Evolutionary conservation across 2,797 vertebrate species (phyloP), one percentile per base, ranked within the genome.

Genomic region (Lacerta bilineata): DNA sequence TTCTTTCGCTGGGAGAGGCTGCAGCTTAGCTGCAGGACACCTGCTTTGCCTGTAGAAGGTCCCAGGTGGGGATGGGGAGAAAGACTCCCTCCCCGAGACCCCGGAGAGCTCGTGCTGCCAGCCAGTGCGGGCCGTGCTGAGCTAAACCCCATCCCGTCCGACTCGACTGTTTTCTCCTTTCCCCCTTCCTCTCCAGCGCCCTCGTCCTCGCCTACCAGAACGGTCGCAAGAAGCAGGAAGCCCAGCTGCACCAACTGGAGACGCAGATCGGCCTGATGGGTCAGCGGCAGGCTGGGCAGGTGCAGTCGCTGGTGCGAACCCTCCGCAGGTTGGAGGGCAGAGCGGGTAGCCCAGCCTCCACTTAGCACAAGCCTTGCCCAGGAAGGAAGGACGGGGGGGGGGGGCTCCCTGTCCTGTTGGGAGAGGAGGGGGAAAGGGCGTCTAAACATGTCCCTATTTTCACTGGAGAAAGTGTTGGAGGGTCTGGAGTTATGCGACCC

Each of bases 221-320:
- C 43, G 96, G 98, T 74, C 97, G 98, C 43, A 97, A 95, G 89
- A 99, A 98, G 93, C 98, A 98, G 90, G 97, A 97, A 1, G 97
- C 98, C 89, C 98, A 98, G 92, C 95, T 97, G 91, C 96, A 95
- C 96, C 95, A 94, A 88, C 94, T 99, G 96, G 98, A 99, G 94
- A 95, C 95, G 87, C 98, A 97, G 95, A 91, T 97, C 61, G 92
- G 90, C 0, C 95, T 95, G 43, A 96, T 98, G 97, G 93, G 94
- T 43, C 96, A 98, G 83, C 96, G 94, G 81, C 98, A 98, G 6
- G 91, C 93, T 0, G 91, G 90, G 61, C 97, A 97, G 95, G 90
- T 96, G 8, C 95, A 91, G 36, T 93, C 95, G 0, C 87, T 96
- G 13, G 92, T 95, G 85, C 90, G 90, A 15, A 92, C 94, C 8